These are phyloP conservation scores for Monopis laevigella DNA, from an alignment of 2,888 invertebrate genomes.

Conservation along the genomic window DNA sequence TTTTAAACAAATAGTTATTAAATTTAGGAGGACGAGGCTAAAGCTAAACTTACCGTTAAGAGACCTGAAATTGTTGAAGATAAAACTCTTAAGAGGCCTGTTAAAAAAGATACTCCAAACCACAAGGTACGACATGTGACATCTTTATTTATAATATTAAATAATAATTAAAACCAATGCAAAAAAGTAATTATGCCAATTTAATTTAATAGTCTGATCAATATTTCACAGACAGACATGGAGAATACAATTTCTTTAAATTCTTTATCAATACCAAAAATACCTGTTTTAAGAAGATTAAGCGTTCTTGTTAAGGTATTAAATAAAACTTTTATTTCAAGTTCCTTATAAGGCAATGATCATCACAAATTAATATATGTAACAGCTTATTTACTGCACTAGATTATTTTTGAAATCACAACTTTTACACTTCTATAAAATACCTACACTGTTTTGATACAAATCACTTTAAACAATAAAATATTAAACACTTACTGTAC, in stretches of 20 bases:
- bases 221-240: conserved; percentile 38
- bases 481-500: too few species aligned
- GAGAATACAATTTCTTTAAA: conserved; percentile 20
- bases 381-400: too few species aligned
- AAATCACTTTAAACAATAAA: too few species aligned
- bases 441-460: too few species aligned
- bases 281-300: conserved; percentile 36
- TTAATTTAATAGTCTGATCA: conserved; percentile 12
- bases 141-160: conserved; percentile 12
- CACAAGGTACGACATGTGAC: conserved; percentile 39
- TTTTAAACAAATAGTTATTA: background rate
- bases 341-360: too few species aligned
- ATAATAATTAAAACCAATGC: conserved; percentile 14
- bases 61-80: conserved; percentile 58
- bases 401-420: too few species aligned
- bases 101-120: conserved; percentile 39
- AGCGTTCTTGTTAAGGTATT: conserved; percentile 46
- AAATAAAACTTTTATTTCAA: conserved; percentile 11
- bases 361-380: too few species aligned
- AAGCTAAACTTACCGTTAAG: conserved; percentile 55
- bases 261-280: conserved; percentile 22
- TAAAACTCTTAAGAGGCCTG: conserved; percentile 51
- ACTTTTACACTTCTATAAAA: too few species aligned
- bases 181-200: too few species aligned
- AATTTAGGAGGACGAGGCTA: conserved; percentile 49